Evolutionary conservation across 2,888 invertebrate species (phyloP), one percentile per base, ranked within the genome.

Genomic region (Stratiomys singularior): DNA sequence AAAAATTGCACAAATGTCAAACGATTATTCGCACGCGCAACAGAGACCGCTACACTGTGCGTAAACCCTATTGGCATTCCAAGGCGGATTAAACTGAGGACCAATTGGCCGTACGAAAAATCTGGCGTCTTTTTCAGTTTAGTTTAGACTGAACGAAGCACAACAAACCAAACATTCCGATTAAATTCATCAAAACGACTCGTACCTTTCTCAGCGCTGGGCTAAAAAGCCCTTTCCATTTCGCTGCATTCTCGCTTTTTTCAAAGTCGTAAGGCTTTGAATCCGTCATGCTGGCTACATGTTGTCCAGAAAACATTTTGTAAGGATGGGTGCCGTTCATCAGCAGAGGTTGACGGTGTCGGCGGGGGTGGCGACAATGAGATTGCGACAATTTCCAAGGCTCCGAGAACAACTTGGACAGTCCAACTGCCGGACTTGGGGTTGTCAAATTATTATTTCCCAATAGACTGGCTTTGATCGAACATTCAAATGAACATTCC

Each of bases 151-250:
- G 9, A 37, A 5, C 37, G 5, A 37, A 13, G 44, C 21, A n/a
- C 18, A 64, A 2, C n/a, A 28, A 0, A 7, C 23, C 4, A 25
- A 21, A 9, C 9, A 21, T 23, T 1, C 9, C 30, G 9, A 21
- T 7, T 25, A 23, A 1, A 25, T 25, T 30, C 66, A n/a, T 28
- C 28, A 7, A n/a, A 37, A 21, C 28, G 3, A 25, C 25, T 3
- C 87, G 87, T 89, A 96, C 96, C 93, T 95, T 95, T 88, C 93
- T 93, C 84, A 98, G 90, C 72, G 96, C 93, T 85, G 91, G 92
- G 85, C 95, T 92, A 88, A 98, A 94, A 82, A 97, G 90, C 81
- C 96, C 96, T 85, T 93, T 94, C 97, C 97, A 98, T 91, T 96
- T 96, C 82, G 92, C 91, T 83, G 92, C 92, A 89, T 96, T 96